Base-by-base conservation (phyloP, 2,113 vertebrate species). In the Neodon shergylaensis region DNA sequence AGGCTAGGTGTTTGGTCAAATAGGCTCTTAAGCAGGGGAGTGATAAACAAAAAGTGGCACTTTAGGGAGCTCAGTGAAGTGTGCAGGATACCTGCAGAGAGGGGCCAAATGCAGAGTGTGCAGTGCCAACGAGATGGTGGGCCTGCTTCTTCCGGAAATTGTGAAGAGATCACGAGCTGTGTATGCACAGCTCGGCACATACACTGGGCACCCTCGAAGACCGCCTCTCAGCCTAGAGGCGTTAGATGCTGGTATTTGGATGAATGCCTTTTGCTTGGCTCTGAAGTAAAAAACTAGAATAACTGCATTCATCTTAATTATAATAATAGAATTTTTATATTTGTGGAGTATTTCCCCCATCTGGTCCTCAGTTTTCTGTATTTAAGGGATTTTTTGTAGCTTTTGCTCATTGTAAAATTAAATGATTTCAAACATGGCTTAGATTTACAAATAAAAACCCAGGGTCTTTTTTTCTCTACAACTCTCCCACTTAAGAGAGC, bases 281-380 rank as follows among this genome's bases (percentile, higher is more conserved):
- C 49, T 81, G 58, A 90, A 85, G 58, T 72, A 63, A 78, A 94
- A 93, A 76, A 33, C 82, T 54, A 14, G 17, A 70, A 84, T 49
- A 87, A 92, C 5, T 72, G 21, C 94, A 36, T 74, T 92, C 21
- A 33, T 93, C 83, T 79, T 90, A 65, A 94, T 79, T 85, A 86
- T n/a, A 91, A 90, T 81, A 79, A 33, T 39, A 36, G 16, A 49
- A 72, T 24, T 85, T 92, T 94, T 87, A 11, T 90, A 78, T 96
- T 73, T 61, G 19, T 92, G 66, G 49, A 33, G 42, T 84, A 87
- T 74, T 87, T 76, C 73, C 42, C 70, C 39, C 26, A 65, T 88
- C 49, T 33, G 36, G 26, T 88, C 70, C 79, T 95, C 33, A 26
- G 0, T 49, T 63, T 91, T 96, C 28, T 86, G 66, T 44, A 68